Evolutionary conservation across 2,888 invertebrate species (phyloP).

Genomic region (Tineola bisselliella): DNA sequence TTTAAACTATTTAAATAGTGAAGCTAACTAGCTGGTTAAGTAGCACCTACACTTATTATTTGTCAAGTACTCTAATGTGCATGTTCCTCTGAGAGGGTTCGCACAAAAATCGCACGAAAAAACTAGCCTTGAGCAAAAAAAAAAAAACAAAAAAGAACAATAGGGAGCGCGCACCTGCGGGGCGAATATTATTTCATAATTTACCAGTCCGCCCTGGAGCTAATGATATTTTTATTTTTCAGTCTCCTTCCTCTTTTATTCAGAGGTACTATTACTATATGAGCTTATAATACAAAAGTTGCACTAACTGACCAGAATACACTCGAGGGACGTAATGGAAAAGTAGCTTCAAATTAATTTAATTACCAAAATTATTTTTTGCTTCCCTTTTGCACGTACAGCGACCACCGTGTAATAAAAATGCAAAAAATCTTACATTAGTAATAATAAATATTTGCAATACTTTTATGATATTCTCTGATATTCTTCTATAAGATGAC

Average conservation of each 20-base stretch:
- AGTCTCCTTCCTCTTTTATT: slow-evolving; percentile 9
- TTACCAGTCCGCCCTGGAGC: slow-evolving; percentile 27
- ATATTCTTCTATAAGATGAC: no score
- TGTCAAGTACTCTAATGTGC: slow-evolving; percentile 22
- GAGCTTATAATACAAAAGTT: not conserved
- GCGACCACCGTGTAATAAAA: no score
- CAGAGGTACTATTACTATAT: not conserved
- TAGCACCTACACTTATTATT: not conserved
- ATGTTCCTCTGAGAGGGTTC: slow-evolving; percentile 17
- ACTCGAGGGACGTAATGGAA: not conserved
- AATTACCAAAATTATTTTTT: not conserved
- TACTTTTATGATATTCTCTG: no score
- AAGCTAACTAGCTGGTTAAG: not conserved
- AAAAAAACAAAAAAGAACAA: slow-evolving; percentile 14
- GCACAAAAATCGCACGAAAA: slow-evolving; percentile 16
- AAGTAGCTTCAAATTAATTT: not conserved
- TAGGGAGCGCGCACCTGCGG: slow-evolving; percentile 30
- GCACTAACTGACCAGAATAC: not conserved
- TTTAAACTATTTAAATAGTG: not conserved
- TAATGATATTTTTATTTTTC: slow-evolving; percentile 23
- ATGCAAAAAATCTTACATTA: no score
- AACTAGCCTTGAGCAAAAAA: slow-evolving; percentile 14
- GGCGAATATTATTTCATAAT: slow-evolving; percentile 39
- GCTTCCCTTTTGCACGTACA: no score
- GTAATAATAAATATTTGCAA: no score